phyloP scores from a whole-genome alignment of 2,113 vertebrate genomes.

The Hipposideros armiger region DNA sequence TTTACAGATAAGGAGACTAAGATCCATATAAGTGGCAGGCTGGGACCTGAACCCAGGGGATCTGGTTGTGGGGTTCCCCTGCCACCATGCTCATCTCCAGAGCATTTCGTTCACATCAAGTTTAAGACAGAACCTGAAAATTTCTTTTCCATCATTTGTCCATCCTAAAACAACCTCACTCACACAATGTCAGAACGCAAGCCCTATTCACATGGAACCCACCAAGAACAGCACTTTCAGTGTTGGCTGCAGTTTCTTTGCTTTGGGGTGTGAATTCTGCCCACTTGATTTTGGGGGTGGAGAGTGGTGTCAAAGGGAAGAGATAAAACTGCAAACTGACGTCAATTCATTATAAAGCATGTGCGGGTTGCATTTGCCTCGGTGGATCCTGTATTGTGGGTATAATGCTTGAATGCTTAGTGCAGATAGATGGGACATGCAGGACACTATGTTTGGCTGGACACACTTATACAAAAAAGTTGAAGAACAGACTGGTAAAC shows the following conservation, averaged over 20 bases:
- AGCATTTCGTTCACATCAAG: background rate
- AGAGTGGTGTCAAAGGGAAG: background rate
- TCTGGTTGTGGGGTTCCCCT: background rate
- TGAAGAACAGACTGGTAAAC: background rate
- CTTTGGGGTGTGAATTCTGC: background rate
- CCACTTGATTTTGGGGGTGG: background rate
- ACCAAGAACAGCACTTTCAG: background rate
- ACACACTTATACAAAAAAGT: background rate
- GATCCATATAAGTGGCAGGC: background rate
- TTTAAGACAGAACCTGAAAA: background rate
- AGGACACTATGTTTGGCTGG: background rate
- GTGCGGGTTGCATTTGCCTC: background rate
- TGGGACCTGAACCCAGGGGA: background rate
- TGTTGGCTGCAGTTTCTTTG: background rate
- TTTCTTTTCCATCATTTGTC: background rate
- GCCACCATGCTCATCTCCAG: background rate
- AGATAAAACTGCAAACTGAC: background rate
- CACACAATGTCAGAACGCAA: accelerated
- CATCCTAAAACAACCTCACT: background rate
- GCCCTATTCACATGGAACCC: accelerated
- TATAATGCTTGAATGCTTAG: accelerated
- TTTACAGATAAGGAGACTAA: background rate
- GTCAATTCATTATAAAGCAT: background rate
- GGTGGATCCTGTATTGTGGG: accelerated
- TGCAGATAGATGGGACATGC: background rate